Percentiles rank a stretch among this genome's conserved stretches.
Conservation (phyloP, 92 coral and sea anemone species). For the Galaxea fascicularis region DNA sequence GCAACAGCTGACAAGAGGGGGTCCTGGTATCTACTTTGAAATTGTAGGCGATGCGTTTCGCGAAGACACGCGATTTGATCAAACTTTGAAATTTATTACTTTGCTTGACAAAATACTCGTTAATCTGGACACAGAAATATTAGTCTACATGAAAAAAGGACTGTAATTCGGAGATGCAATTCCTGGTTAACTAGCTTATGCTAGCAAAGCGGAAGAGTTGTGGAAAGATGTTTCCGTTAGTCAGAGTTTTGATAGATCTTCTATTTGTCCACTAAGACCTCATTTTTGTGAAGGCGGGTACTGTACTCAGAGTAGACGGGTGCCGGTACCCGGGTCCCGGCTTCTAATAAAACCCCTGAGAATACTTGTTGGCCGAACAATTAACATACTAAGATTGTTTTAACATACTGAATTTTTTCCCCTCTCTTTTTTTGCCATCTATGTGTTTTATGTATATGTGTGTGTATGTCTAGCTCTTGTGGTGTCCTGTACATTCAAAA, state of each 20-base stretch:
- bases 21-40: constrained; percentile 1
- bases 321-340: too few species aligned
- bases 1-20: constrained; percentile 3
- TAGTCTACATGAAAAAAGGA: too few species aligned
- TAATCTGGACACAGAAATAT: constrained; percentile 16
- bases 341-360: constrained; percentile 48
- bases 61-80: constrained; percentile 9
- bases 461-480: too few species aligned
- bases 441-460: too few species aligned
- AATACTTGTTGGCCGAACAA: too few species aligned
- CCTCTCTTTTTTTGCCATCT: too few species aligned
- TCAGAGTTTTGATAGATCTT: constrained; percentile 4
- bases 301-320: constrained; percentile 37
- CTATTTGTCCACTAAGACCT: constrained; percentile 15
- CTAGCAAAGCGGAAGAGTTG: constrained; percentile 18
- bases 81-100: constrained; percentile 22
- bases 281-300: constrained; percentile 40
- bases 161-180: too few species aligned
- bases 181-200: too few species aligned
- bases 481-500: too few species aligned
- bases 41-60: not conserved
- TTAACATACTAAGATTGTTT: too few species aligned
- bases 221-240: constrained; percentile 22
- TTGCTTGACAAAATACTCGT: constrained; percentile 13
- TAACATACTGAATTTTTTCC: too few species aligned